Evolutionary conservation across 2,797 vertebrate genomes (phyloP), one percentile per base, ranked within the genome.

Genomic region (Trichosurus vulpecula): DNA sequence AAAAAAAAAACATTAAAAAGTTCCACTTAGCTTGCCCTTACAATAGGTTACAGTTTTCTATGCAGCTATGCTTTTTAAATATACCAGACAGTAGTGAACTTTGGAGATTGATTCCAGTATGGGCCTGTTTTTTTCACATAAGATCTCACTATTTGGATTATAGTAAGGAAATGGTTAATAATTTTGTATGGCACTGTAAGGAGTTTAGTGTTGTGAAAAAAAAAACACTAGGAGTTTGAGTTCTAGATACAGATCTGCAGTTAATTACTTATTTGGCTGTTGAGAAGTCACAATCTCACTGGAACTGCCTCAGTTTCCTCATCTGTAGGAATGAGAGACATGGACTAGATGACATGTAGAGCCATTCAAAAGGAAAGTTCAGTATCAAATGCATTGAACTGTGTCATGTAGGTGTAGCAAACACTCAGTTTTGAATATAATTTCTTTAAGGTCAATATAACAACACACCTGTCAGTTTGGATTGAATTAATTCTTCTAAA

Each of bases 401-500:
- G 10, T 51, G 41, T 41, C 54, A 16, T 52, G 5, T 10, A 90
- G 16, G 74, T 92, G 35, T 19, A 94, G 12, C 19, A 94, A 87
- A 93, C 41, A 91, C 57, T 94, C 19, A 41, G 25, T 52, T 95
- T 96, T 54, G 8, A 10, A 57, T 91, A 66, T 90, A 51, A 93
- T 66, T 0, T 11, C 54, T 94, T 9, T 54, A 55, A 47, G 0
- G 54, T 90, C 52, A 96, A 92, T 96, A 91, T 94, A 22, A 96
- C 6, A 94, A 13, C 4, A 91, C 51, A n/a, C 95, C 4, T 57
- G 61, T 94, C 90, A 93, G 58, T 95, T 12, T 58, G 90, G 2
- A 35, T 52, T 35, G 93, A 90, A 87, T 51, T 92, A 87, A 54
- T 94, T 91, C 14, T 95, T 96, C 16, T 54, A 93, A 96, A 95